Conservation (phyloP, 2,113 vertebrate species). For the Pristiophorus japonicus region DNA sequence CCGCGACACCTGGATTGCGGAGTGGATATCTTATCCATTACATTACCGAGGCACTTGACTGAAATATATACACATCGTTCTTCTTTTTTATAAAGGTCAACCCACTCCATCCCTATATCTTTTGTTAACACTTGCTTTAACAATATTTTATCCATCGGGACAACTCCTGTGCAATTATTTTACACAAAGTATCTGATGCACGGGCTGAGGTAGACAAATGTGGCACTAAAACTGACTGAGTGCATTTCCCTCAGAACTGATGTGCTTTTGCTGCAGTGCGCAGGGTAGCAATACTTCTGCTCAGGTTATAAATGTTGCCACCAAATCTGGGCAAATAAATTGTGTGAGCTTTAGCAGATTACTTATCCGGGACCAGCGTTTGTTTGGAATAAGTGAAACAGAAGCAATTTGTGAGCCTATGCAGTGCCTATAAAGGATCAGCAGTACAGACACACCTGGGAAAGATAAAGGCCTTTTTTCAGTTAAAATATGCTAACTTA, state of each 20-base stretch:
- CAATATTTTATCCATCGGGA: conserved; percentile 31
- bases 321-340: conserved; percentile 20
- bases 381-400: neutral
- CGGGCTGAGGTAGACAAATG: conserved; percentile 12
- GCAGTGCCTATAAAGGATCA: neutral
- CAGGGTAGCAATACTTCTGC: neutral
- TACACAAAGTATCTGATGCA: conserved; percentile 26
- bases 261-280: neutral
- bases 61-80: conserved; percentile 16
- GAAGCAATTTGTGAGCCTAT: conserved; percentile 23
- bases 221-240: conserved; percentile 34
- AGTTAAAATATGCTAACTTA: neutral
- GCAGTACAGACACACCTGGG: neutral
- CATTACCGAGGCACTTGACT: neutral
- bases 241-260: neutral
- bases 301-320: conserved; percentile 11
- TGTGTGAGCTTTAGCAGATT: neutral
- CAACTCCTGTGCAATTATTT: conserved; percentile 31
- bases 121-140: conserved; percentile 16
- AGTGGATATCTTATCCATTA: neutral
- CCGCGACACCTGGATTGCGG: neutral
- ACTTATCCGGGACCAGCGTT: neutral
- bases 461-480: neutral
- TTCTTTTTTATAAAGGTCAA: neutral
- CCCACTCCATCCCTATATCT: neutral